phyloP scores from a whole-genome alignment of 2,888 invertebrate genomes.

The Tyria jacobaeae region DNA sequence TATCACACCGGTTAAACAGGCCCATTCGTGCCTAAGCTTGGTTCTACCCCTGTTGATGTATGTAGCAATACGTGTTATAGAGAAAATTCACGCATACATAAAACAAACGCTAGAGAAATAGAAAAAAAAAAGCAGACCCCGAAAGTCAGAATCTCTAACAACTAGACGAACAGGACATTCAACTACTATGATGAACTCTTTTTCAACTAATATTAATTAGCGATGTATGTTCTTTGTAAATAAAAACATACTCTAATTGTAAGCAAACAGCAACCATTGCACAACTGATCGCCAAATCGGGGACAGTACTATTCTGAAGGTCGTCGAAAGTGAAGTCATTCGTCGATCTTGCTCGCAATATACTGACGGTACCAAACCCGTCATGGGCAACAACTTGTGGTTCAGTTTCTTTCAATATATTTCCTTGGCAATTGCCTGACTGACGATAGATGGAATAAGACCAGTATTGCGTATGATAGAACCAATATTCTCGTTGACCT shows the following conservation, averaged over 20 bases:
- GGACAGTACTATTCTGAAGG: conserved; percentile 58
- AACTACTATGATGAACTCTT: too few species aligned
- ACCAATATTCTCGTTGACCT: conserved; percentile 31
- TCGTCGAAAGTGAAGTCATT: conserved; percentile 61
- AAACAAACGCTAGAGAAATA: too few species aligned
- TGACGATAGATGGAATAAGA: conserved; percentile 37
- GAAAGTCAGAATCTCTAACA: too few species aligned
- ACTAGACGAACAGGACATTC: too few species aligned
- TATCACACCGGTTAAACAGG: too few species aligned
- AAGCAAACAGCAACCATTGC: conserved; percentile 45
- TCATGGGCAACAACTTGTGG: conserved; percentile 49
- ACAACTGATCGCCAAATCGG: conserved; percentile 54
- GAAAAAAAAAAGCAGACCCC: too few species aligned
- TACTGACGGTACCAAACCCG: conserved; percentile 47
- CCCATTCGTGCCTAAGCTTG: too few species aligned
- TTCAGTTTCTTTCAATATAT: conserved; percentile 34
- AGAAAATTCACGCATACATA: too few species aligned
- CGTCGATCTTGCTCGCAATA: conserved; percentile 45
- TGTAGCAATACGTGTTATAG: too few species aligned
- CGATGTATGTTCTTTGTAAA: neutral
- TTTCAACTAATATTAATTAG: too few species aligned
- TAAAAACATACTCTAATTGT: conserved; percentile 37
- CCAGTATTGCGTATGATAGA: conserved; percentile 32
- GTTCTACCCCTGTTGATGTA: too few species aligned
- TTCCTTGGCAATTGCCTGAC: conserved; percentile 35